Base-by-base conservation (phyloP, 2,888 invertebrate genomes). In the Resseliella maxima region DNA sequence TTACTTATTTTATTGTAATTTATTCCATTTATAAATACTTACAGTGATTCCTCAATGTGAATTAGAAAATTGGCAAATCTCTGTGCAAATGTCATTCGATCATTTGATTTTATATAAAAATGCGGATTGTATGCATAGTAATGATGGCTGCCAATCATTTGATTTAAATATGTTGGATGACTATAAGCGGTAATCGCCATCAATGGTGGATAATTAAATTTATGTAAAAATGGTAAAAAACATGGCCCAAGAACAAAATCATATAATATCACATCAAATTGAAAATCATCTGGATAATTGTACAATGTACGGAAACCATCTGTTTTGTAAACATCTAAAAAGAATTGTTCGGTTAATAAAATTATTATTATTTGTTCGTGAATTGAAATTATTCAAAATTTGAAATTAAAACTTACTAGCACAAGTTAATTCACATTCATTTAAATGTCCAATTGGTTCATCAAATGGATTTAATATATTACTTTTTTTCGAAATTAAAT, bases 231-330 rank as follows among this genome's bases (percentile, higher is more conserved):
- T 0, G 89, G 89, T n/a, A 90, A 41, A 18, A 90, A 87, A 88
- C 89, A 89, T 6, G 90, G 88, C 0, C 89, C 89, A 38, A 88
- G 46, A 0, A 89, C 89, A 64, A 89, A 89, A 87, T 91, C 91
- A 85, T 89, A 88, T 6, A 90, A 87, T n/a, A 90, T 89, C 50
- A 90, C 86, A 88, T 91, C 90, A 87, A 90, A 89, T 50, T 89
- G 88, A 45, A 90, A 90, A 54, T 89, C 87, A 64, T 88, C 87
- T 0, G 90, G 89, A 88, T 90, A 90, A 36, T 88, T 87, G 15
- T 89, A 86, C 1, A 90, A 86, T 10, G 86, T 87, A 41, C 88
- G 87, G 0, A 89, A n/a, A 0, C 89, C 89, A 59, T 88, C 87
- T 0, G 89, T 64, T 38, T 38, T 24, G 21, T n/a, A n/a, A 10